Conservation (phyloP, 2,888 invertebrate species). For the Leptinotarsa tumamoca region DNA sequence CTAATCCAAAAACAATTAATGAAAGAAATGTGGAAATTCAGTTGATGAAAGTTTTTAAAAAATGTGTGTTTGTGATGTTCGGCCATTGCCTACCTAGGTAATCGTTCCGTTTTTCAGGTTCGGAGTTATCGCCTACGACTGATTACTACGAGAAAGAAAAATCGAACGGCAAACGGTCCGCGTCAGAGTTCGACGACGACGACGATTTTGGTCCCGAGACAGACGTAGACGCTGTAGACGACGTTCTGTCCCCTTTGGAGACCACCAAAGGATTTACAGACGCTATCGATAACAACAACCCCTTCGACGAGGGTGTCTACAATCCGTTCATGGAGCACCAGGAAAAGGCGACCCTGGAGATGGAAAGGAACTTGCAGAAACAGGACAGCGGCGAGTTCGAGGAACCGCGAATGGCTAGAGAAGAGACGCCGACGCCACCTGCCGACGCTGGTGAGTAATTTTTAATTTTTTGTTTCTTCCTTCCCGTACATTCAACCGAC, state of each 20-base stretch:
- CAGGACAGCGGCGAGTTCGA: slow-evolving; percentile 54
- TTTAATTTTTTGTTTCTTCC: background rate
- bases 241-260: slow-evolving; percentile 62
- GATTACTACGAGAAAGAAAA: slow-evolving; percentile 54
- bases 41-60: background rate
- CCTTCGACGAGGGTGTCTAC: slow-evolving; percentile 48
- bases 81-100: background rate
- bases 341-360: slow-evolving; percentile 57
- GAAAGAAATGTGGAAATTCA: background rate
- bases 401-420: slow-evolving; percentile 58
- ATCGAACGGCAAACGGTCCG: slow-evolving; percentile 54
- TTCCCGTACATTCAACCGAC: too few species aligned
- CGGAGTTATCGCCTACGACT: slow-evolving; percentile 42
- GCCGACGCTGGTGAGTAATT: slow-evolving; percentile 69
- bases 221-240: slow-evolving; percentile 77
- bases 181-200: slow-evolving; percentile 65
- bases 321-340: slow-evolving; percentile 58
- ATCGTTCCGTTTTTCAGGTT: slow-evolving; percentile 40
- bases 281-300: slow-evolving; percentile 49
- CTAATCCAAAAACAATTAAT: background rate
- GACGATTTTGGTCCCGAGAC: slow-evolving; percentile 81
- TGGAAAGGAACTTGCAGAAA: slow-evolving; percentile 40
- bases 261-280: slow-evolving; percentile 59
- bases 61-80: background rate
- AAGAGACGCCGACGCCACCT: slow-evolving; percentile 73